Evolutionary conservation across 2,888 invertebrate genomes (phyloP).

Genomic region (Thyatira batis): DNA sequence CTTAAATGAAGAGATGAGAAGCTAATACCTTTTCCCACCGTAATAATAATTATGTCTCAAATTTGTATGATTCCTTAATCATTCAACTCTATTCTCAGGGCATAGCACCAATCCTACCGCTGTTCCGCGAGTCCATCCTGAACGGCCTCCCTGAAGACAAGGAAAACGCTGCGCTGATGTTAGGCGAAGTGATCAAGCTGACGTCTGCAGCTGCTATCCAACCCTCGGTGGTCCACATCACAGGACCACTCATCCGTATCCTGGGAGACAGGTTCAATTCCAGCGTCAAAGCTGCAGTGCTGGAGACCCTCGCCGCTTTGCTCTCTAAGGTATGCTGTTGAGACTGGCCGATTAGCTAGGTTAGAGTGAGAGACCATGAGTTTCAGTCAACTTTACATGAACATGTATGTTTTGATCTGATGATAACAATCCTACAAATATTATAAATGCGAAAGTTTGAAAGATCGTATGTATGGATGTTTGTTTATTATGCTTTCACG

Average conservation of each 20-base stretch:
- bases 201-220: slow-evolving; percentile 94
- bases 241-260: slow-evolving; percentile 98
- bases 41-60: no score
- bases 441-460: no score
- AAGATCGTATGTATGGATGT: slow-evolving; percentile 1
- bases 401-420: no score
- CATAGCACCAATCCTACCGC: slow-evolving; percentile 95
- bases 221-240: slow-evolving; percentile 97
- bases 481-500: no score
- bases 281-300: slow-evolving; percentile 96
- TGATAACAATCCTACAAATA: no score
- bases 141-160: slow-evolving; percentile 98
- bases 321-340: slow-evolving; percentile 88
- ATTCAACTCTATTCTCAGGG: slow-evolving; percentile 79
- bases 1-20: no score
- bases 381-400: no score
- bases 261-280: slow-evolving; percentile 97
- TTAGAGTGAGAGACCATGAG: no score
- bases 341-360: no score
- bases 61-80: no score
- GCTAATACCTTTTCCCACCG: no score
- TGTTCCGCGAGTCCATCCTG: slow-evolving; percentile 97
- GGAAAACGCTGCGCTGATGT: slow-evolving; percentile 95
- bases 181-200: slow-evolving; percentile 91
- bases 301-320: slow-evolving; percentile 96